Percentiles rank a stretch among this genome's conserved stretches.
These are phyloP conservation scores for Garra rufa DNA, from an alignment of 2,113 vertebrate genomes.

Conservation along the genomic window DNA sequence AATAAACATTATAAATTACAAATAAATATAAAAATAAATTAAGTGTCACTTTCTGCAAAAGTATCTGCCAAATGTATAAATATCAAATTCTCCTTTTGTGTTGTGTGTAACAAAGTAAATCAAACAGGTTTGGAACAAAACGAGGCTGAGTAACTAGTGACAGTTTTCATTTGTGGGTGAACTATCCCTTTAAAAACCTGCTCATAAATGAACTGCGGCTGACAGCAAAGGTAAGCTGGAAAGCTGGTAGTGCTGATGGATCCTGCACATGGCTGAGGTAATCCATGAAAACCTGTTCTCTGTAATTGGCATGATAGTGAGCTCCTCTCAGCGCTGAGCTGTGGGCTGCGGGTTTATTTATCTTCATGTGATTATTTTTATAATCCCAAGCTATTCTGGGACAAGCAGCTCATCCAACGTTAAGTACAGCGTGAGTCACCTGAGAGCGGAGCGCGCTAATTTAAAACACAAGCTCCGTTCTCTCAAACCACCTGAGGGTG, in stretches of 20 bases:
- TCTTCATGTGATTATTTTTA: constrained; percentile 33
- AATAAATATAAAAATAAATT: not conserved
- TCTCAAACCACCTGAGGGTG: not conserved
- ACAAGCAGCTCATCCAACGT: constrained; percentile 26
- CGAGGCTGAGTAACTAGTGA: not conserved
- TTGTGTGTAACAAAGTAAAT: not conserved
- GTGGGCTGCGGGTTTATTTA: constrained; percentile 27
- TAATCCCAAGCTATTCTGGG: constrained; percentile 34
- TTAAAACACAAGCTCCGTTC: constrained; percentile 24
- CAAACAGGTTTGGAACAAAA: not conserved
- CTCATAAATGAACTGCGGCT: not conserved
- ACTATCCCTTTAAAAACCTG: constrained; percentile 8
- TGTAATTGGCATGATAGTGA: constrained; percentile 25
- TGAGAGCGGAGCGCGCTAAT: constrained; percentile 22
- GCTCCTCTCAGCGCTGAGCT: constrained; percentile 7
- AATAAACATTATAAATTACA: not conserved
- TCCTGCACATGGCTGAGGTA: constrained; percentile 24
- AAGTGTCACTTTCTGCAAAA: not conserved
- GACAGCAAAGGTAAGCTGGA: constrained; percentile 25
- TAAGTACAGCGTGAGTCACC: constrained; percentile 41
- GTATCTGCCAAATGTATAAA: not conserved
- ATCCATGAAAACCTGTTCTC: constrained; percentile 48
- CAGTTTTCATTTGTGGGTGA: not conserved
- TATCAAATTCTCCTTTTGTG: not conserved
- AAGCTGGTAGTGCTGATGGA: not conserved